Percentiles rank a stretch among this genome's conserved stretches.
These are phyloP conservation scores for Bergia puertoricense DNA, from an alignment of 92 coral and sea anemone species.

Conservation along the genomic window DNA sequence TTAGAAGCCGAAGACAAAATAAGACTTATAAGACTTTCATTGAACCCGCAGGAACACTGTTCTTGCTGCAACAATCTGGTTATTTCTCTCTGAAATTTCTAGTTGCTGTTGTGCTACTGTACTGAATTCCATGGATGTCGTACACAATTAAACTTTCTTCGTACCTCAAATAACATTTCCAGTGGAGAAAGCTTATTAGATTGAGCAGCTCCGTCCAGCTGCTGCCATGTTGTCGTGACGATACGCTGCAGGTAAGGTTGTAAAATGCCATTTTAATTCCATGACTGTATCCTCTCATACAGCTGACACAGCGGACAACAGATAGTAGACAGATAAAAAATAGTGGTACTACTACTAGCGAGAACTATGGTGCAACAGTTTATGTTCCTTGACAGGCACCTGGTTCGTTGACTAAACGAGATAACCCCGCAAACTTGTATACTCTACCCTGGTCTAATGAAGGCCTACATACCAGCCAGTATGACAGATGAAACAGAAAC, in stretches of 20 bases:
- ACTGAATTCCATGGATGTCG: background rate
- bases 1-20: too few species aligned
- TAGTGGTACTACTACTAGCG: background rate
- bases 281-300: background rate
- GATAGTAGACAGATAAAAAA: background rate
- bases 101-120: too few species aligned
- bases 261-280: too few species aligned
- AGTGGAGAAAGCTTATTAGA: constrained; percentile 67
- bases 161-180: constrained; percentile 89
- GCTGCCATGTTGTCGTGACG: constrained; percentile 60
- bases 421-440: background rate
- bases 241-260: constrained; percentile 18
- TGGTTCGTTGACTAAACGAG: background rate
- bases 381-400: background rate
- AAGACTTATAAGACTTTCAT: too few species aligned
- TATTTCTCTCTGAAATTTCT: too few species aligned
- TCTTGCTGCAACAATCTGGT: too few species aligned
- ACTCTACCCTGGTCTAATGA: too few species aligned
- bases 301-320: background rate
- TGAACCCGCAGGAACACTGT: too few species aligned
- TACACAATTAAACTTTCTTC: background rate
- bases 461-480: too few species aligned
- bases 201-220: constrained; percentile 58
- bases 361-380: background rate
- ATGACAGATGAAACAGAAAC: background rate